phyloP scores from a whole-genome alignment of 53 echinoderm and acorn worm genomes.

The Actinopyga echinites region DNA sequence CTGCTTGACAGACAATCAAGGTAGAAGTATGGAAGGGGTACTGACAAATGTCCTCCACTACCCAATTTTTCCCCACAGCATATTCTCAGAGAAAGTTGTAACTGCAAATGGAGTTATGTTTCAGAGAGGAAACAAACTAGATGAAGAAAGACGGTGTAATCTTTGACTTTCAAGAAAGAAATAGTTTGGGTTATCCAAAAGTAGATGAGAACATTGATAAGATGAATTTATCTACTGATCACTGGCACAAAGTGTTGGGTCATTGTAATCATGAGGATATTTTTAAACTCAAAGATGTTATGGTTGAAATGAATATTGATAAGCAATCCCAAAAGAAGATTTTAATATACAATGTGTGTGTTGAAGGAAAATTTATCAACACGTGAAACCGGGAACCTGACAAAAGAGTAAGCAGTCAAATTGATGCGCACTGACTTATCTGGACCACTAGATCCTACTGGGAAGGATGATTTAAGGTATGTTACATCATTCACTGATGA shows the following conservation, averaged over 20 bases:
- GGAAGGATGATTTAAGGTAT: conserved; percentile 45
- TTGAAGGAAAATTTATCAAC: conserved; percentile 31
- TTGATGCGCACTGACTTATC: conserved; percentile 36
- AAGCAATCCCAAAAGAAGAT: not conserved
- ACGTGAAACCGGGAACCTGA: conserved; percentile 1
- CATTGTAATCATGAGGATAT: conserved; percentile 53
- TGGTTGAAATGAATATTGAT: conserved; percentile 15
- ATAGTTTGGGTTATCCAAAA: conserved; percentile 29
- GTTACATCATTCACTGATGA: conserved; percentile 44
- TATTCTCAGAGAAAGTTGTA: conserved; percentile 46
- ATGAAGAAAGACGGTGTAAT: conserved; percentile 36
- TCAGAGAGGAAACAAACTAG: conserved; percentile 2
- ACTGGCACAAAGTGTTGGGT: conserved; percentile 50
- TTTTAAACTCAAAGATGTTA: conserved; percentile 38
- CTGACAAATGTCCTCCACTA: conserved; percentile 30
- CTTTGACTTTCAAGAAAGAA: conserved; percentile 13
- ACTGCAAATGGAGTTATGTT: conserved; percentile 32
- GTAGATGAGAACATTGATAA: not conserved
- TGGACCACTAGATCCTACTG: conserved; percentile 35
- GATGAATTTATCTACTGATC: not conserved
- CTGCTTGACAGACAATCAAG: not conserved
- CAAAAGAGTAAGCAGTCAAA: not conserved
- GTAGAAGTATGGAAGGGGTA: not conserved
- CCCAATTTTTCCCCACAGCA: conserved; percentile 36
- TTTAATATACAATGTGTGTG: conserved; percentile 37